Evolutionary conservation across 2,113 vertebrate genomes (phyloP), one percentile per base, ranked within the genome.

Genomic region (Arothron firmamentum): DNA sequence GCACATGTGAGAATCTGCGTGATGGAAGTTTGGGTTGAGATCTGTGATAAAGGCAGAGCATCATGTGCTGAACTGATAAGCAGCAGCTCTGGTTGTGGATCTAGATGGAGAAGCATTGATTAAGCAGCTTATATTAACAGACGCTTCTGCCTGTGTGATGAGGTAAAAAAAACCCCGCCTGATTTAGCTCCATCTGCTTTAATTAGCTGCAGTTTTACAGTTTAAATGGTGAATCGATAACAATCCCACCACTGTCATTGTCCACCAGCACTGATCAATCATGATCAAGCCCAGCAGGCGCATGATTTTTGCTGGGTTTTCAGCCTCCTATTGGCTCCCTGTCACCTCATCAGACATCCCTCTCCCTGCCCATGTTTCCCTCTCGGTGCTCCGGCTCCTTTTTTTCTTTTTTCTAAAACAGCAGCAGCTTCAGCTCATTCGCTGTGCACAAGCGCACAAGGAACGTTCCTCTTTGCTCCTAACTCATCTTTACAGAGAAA

Each of bases 251-350:
- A 42, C 31, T 38, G 18, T 28, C 54, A 18, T 2, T 54, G 52
- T 65, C 31, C 9, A 43, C 54, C 56, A 31, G 14, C 38, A 19
- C 53, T 19, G 53, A 63, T 72, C n/a, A 49, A 67, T 70, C 63
- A 67, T 59, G 19, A 1, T 38, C 49, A 68, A 50, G 63, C 67
- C 63, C 59, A 65, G 57, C 65, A 21, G 16, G 42, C 23, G 42
- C 66, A 72, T 83, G 5, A n/a, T 70, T 79, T 61, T 75, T 58
- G 45, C 28, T 13, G 49, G 19, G 41, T 41, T 12, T 48, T 47
- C 59, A 52, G 57, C 46, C 19, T 72, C 57, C 72, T 56, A 82
- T 77, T 84, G 75, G 55, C 57, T 63, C 16, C 17, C 63, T 52
- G 56, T 65, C 74, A 61, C 69, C 67, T 41, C 34, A 43, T 48